These are phyloP conservation scores for Smittia sp. DNA, from an alignment of 2,888 invertebrate genomes.

Conservation along the genomic window DNA sequence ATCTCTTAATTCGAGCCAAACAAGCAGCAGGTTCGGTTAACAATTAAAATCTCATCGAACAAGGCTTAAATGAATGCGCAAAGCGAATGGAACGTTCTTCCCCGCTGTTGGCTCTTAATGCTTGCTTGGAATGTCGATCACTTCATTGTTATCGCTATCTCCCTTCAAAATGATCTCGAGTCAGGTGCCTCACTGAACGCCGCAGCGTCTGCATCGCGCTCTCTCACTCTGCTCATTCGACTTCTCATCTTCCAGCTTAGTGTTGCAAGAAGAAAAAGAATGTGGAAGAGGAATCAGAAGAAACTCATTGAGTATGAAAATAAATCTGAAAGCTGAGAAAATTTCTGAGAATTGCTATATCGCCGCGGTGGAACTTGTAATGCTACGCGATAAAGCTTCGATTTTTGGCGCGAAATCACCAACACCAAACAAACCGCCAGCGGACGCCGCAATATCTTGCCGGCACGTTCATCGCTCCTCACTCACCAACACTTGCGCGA, in stretches of 20 bases:
- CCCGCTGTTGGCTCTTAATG: constrained; percentile 31
- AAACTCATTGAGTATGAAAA: not conserved
- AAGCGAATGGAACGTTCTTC: not conserved
- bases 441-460: not conserved
- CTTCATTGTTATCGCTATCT: constrained; percentile 3
- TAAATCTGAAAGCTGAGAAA: not conserved
- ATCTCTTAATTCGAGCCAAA: not conserved
- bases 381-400: constrained; percentile 4
- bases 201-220: not conserved
- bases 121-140: constrained; percentile 23
- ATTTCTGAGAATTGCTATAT: not conserved
- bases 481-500: not conserved
- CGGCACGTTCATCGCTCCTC: not conserved
- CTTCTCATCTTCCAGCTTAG: not conserved
- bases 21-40: not conserved
- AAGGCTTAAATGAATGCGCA: not conserved
- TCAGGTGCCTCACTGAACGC: constrained; percentile 33
- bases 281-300: not conserved
- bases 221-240: not conserved
- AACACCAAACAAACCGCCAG: constrained; percentile 17
- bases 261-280: not conserved
- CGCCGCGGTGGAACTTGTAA: not conserved
- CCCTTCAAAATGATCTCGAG: constrained; percentile 21
- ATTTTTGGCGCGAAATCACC: constrained; percentile 35
- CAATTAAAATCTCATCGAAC: constrained; percentile 34